These are phyloP conservation scores for Cecropterus lyciades DNA, from an alignment of 1,140 invertebrate genomes.

Conservation along the genomic window DNA sequence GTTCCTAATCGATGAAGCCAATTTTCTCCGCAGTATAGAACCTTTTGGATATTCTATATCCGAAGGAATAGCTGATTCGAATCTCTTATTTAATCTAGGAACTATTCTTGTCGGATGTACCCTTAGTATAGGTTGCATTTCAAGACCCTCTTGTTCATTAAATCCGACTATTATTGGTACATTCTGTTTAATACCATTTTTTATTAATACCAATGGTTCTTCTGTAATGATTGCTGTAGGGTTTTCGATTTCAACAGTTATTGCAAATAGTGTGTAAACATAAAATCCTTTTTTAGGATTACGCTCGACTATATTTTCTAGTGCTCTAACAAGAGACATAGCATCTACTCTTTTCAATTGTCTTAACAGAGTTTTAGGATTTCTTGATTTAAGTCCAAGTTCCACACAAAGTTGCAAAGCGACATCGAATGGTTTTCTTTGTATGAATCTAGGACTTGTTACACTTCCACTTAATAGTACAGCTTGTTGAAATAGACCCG, in stretches of 20 bases:
- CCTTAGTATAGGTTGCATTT: constrained; percentile 33
- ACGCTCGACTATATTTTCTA: constrained; percentile 24
- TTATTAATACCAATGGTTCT: constrained; percentile 37
- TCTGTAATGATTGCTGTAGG: constrained; percentile 40
- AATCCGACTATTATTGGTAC: constrained; percentile 41
- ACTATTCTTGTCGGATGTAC: constrained; percentile 9
- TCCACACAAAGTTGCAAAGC: constrained; percentile 36
- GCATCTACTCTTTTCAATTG: constrained; percentile 40
- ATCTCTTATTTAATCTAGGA: constrained; percentile 37
- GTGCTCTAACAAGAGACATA: constrained; percentile 42
- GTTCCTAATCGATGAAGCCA: constrained; percentile 39
- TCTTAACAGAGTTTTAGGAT: constrained; percentile 18
- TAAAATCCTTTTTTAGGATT: constrained; percentile 23
- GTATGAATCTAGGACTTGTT: constrained; percentile 39
- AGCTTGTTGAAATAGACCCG: constrained; percentile 45
- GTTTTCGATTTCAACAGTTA: constrained; percentile 40
- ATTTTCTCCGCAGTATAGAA: constrained; percentile 35
- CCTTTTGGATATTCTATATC: constrained; percentile 45
- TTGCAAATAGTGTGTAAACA: constrained; percentile 39
- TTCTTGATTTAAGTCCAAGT: constrained; percentile 30
- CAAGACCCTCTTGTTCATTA: constrained; percentile 46
- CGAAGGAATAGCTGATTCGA: constrained; percentile 40
- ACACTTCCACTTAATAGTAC: constrained; percentile 46
- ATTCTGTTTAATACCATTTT: constrained; percentile 35
- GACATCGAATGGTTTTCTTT: constrained; percentile 34